Evolutionary conservation across 2,797 vertebrate species (phyloP), one percentile per base, ranked within the genome.

Genomic region (Pogonophryne albipinna): DNA sequence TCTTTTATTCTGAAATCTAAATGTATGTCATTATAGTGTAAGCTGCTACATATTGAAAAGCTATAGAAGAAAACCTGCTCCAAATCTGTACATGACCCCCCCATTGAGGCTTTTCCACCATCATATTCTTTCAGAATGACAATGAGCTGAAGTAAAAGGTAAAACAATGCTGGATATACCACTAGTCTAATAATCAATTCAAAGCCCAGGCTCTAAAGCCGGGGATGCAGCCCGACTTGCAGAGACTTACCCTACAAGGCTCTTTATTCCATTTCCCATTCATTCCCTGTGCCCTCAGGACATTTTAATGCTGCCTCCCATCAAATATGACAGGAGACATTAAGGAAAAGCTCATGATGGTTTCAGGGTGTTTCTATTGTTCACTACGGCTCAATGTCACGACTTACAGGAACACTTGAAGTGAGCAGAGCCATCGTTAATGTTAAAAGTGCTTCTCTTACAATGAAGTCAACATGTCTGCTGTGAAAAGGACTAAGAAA

Each of bases 401-500:
- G 20, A 53, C 56, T 55, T 55, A 13, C 64, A 49, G 63, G 23
- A 58, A 64, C 45, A 49, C 71, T 62, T 78, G 5, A 49, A 34
- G 6, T 58, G 53, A 68, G 53, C 52, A 55, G 3, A 19, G 15
- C 45, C 55, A 50, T 49, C 1, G 4, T 57, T 66, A 71, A 74
- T 44, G 27, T 59, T 27, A 27, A 5, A 16, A 67, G 66, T 34
- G 47, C 20, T 68, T 67, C 45, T 34, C 13, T 44, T 23, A 16
- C 66, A 17, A 7, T 45, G 38, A 20, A 55, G 15, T 50, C 61
- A 56, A 57, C 59, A 71, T 13, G 14, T 34, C 60, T 58, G 57
- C n/a, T 17, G 41, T 23, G 66, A 53, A 34, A 76, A 66, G 60
- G 27, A 9, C 17, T 38, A 53, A 59, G 79, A 61, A 50, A 65